Evolutionary conservation across 2,888 invertebrate genomes (phyloP), one percentile per base, ranked within the genome.

Genomic region (Agrypnus murinus): DNA sequence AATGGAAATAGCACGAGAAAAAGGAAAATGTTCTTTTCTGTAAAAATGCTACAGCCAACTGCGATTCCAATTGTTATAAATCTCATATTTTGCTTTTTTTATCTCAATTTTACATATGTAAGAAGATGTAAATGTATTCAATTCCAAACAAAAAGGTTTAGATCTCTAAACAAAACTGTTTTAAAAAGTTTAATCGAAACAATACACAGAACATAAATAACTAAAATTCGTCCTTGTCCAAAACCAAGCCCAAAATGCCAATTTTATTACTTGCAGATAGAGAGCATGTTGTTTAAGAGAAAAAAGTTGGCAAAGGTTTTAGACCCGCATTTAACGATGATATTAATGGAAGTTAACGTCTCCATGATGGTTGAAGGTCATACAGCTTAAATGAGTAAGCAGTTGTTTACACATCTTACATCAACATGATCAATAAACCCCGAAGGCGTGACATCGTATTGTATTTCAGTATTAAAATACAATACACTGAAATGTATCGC

Each of bases 381-480:
- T 25, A 34, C 48, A 25, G 12, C 46, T 50, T 45, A 46, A 60
- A 66, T 66, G 66, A 66, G 46, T 67, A 60, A 43, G 43, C 50
- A 57, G 67, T 60, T 67, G 67, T 67, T 67, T 67, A 67, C 60
- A 59, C 50, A 55, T 53, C 60, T 67, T 40, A 17, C 53, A 53
- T 50, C 59, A 53, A 64, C 31, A 57, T 65, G 65, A 65, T 65
- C 55, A 43, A 67, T 60, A 40, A 19, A 19, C 9, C 59, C 45
- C 25, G 9, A 34, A 55, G 32, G 55, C 55, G 53, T 58, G 58
- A 57, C 19, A 36, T 36, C 38, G 6, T 17, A 53, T 53, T 55
- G 55, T 55, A 14, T 14, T 25, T 5, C 25, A 25, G 25, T 5
- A 25, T 25, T 25, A 25, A 25, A n/a, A n/a, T n/a, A n/a, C n/a